Percentiles rank a stretch among this genome's conserved stretches.
Conservation (phyloP, 2,797 vertebrate genomes). For the Coracias cyanogaster region DNA sequence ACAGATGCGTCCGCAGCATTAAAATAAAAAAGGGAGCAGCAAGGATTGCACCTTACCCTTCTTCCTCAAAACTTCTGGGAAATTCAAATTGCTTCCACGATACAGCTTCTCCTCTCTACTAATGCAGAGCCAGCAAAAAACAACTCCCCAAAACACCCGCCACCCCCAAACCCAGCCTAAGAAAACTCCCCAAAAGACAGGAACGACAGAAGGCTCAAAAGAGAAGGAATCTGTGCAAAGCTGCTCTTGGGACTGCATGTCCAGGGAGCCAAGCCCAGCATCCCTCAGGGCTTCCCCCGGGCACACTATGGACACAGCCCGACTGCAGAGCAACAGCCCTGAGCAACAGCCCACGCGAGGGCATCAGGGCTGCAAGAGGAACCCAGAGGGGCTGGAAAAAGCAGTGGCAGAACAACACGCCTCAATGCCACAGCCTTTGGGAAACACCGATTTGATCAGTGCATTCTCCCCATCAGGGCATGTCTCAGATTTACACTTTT, state of each 20-base stretch:
- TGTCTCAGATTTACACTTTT: not conserved
- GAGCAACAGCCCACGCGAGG: not conserved
- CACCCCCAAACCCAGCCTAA: fast-evolving
- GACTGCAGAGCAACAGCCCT: not conserved
- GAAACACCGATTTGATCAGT: not conserved
- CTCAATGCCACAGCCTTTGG: not conserved
- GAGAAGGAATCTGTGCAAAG: not conserved
- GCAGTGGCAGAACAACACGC: not conserved
- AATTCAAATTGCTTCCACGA: not conserved
- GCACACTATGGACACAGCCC: not conserved
- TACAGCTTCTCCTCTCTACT: not conserved
- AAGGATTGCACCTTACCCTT: not conserved
- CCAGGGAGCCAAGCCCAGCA: not conserved
- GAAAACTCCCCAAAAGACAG: not conserved
- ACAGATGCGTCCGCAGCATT: not conserved
- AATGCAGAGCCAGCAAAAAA: not conserved
- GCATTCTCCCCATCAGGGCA: fast-evolving
- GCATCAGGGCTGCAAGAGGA: not conserved
- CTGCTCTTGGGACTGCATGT: not conserved
- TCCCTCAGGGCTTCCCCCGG: not conserved
- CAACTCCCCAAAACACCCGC: fast-evolving
- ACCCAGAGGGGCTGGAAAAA: not conserved
- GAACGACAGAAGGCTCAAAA: not conserved
- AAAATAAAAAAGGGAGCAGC: not conserved
- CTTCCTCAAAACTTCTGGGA: not conserved